Base-by-base conservation (phyloP, 1,140 invertebrate genomes). In the Brachionus rotundiformis region DNA sequence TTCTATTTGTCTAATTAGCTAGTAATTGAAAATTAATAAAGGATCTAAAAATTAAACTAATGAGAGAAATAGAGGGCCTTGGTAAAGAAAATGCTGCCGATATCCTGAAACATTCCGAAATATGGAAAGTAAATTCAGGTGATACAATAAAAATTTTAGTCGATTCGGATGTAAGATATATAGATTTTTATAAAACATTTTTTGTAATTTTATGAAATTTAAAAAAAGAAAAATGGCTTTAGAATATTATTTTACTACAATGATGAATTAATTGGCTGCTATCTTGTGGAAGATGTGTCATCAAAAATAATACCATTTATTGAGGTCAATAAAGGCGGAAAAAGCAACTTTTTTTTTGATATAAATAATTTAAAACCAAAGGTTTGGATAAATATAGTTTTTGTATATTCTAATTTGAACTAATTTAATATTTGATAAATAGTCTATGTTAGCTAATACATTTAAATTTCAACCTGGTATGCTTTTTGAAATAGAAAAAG, bases 241-340 rank as follows among this genome's bases (percentile, higher is more conserved):
- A 27, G 25, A 3, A 47, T 73, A 44, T 44, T 73, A 44, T 73
- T 73, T 73, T 73, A 44, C 25, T 73, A 27, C 19, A 73, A 73
- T 39, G 44, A 44, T 44, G 68, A 73, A 44, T 25, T 44, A 19
- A 73, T 73, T 73, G 68, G 68, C 1, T 13, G 0, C 41, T 73
- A 73, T 44, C 13, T 13, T 27, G 10, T 25, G 4, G 65, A 71
- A 31, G 25, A 73, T 19, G 6, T 4, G 19, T 73, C 33, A 44
- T 44, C 23, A 11, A 27, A 41, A 23, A 44, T 73, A 44, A 16
- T 7, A 19, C 68, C 68, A 4, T 31, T 16, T 29, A 31, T 73
- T 10, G 68, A 47, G 27, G 25, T 25, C 0, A 41, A 41, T 25
- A 73, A 73, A 44, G 68, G 68, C 3, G 39, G 36, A 25, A 44